Base-by-base conservation (phyloP, 2,888 invertebrate genomes). In the Chesias legatella region DNA sequence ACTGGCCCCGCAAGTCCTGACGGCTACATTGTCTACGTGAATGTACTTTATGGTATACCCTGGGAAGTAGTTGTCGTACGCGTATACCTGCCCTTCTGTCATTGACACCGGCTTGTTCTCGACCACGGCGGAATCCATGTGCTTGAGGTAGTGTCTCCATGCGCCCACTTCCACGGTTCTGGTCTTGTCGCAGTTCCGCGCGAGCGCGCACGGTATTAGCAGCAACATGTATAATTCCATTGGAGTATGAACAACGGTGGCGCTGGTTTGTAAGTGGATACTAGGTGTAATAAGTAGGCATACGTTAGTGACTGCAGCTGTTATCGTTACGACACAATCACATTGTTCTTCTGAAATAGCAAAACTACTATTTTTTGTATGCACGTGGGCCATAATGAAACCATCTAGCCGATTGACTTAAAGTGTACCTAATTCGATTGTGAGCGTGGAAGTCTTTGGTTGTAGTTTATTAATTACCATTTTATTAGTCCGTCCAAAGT, bases 61-160 rank as follows among this genome's bases (percentile, higher is more conserved):
- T 0, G 79, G 77, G 48, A 85, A 85, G 31, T 63, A 52, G 41
- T 85, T 85, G 25, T 83, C 82, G 48, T 85, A 85, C 6, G 84
- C 80, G 49, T 82, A 82, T 8, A 75, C 50, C 45, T 81, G 83
- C 0, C 84, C 85, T 43, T 82, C 80, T 13, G 33, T 66, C 10
- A 76, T 65, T 0, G 74, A 60, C 0, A 79, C 74, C 0, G 85
- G 76, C 0, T 58, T 61, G 56, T 74, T 82, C 13, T 84, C 82
- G 0, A 84, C 73, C 0, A 76, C 75, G 0, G 75, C 80, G 0
- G 84, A 74, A 46, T 84, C 82, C 57, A 85, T 52, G 27, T 76
- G 80, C 9, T 54, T 57, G 2, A 79, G 55, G 10, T 67, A 48
- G 32, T 61, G 48, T 7, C 43, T 53, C 84, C 84, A 85, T 23